These are phyloP conservation scores for Scaptomyza graminum DNA, from an alignment of 1,140 invertebrate species.

Conservation along the genomic window DNA sequence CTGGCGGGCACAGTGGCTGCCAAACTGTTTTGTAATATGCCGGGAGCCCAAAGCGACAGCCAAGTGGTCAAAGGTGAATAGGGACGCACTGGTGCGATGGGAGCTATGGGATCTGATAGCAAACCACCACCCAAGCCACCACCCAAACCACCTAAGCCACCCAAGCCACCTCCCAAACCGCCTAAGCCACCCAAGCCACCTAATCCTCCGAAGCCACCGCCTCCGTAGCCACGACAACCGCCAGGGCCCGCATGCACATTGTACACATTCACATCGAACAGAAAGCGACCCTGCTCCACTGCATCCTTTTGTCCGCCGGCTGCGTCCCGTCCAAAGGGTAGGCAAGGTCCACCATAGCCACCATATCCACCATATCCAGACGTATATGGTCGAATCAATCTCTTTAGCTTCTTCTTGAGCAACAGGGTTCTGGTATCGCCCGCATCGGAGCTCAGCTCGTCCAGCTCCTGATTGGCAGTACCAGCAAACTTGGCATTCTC, in stretches of 20 bases:
- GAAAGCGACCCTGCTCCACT: conserved; percentile 72
- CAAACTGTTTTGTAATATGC: conserved; percentile 62
- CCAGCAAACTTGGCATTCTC: conserved; percentile 79
- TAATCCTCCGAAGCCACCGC: conserved; percentile 44
- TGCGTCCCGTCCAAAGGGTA: conserved; percentile 70
- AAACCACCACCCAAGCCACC: conserved; percentile 59
- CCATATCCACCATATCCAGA: conserved; percentile 31
- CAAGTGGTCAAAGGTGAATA: conserved; percentile 71
- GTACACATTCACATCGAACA: conserved; percentile 78
- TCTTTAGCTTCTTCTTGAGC: conserved; percentile 68
- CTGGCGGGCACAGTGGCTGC: conserved; percentile 56
- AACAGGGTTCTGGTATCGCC: conserved; percentile 56
- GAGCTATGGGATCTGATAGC: conserved; percentile 64
- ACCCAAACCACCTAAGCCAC: conserved; percentile 34
- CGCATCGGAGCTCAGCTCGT: conserved; percentile 45
- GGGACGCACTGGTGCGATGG: conserved; percentile 60
- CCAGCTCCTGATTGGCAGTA: conserved; percentile 68
- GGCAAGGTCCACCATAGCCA: conserved; percentile 57
- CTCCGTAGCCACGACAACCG: conserved; percentile 60
- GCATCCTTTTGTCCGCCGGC: conserved; percentile 46
- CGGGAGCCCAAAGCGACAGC: conserved; percentile 73
- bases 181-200: conserved; percentile 29
- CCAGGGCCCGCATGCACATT: conserved; percentile 59
- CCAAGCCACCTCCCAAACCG: conserved; percentile 38
- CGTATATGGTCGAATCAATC: conserved; percentile 42